Conservation (phyloP, 2,113 vertebrate genomes). For the Xyliphius kryptos region DNA sequence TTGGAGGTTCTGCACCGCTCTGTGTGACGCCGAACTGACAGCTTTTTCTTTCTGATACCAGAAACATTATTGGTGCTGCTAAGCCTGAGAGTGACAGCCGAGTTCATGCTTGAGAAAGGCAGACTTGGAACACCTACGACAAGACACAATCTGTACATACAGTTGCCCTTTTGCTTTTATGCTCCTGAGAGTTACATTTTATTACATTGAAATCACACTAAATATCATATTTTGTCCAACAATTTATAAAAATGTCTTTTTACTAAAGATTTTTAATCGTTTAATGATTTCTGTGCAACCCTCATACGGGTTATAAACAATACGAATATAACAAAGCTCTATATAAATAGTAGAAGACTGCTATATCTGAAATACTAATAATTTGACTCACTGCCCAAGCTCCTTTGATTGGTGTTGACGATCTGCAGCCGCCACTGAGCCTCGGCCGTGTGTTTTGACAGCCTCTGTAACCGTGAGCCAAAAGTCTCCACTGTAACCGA, state of each 20-base stretch:
- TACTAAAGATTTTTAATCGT: too few relatives aligned
- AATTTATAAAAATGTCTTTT: too few relatives aligned
- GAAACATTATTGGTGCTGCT: constrained; percentile 54
- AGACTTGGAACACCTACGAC: constrained; percentile 41
- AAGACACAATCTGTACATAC: not conserved
- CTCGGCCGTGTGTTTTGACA: constrained; percentile 87
- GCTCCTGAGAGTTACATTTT: too few relatives aligned
- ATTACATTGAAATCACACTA: too few relatives aligned
- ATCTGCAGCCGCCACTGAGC: constrained; percentile 92
- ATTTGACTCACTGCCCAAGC: constrained; percentile 60
- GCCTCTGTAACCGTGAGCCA: constrained; percentile 65
- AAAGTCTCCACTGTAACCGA: constrained; percentile 70
- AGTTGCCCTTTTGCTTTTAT: too few relatives aligned
- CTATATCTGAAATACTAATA: too few relatives aligned
- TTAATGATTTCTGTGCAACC: too few relatives aligned
- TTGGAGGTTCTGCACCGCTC: too few relatives aligned
- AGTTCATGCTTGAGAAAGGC: constrained; percentile 14
- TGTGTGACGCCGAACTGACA: constrained; percentile 55
- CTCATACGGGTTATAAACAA: too few relatives aligned
- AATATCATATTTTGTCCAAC: too few relatives aligned
- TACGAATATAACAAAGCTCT: too few relatives aligned
- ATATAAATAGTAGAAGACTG: too few relatives aligned
- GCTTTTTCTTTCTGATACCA: constrained; percentile 59
- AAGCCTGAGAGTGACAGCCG: constrained; percentile 44
- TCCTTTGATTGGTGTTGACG: constrained; percentile 74